Evolutionary conservation across 2,888 invertebrate genomes (phyloP).

Genomic region (Nephrotoma appendiculata): DNA sequence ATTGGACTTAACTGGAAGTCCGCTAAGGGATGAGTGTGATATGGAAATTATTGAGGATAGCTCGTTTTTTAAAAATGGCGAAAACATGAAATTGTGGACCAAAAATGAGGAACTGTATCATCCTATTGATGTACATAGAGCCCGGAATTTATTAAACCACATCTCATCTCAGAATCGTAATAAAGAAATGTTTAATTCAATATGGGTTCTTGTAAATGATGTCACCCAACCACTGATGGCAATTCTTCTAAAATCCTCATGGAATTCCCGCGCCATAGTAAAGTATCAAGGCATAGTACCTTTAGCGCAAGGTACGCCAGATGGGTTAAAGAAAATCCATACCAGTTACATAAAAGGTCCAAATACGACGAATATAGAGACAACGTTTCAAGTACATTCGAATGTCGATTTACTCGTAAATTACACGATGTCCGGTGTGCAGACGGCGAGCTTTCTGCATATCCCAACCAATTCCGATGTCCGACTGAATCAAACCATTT

Average conservation of each 20-base stretch:
- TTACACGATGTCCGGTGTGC: neutral
- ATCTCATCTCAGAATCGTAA: neutral
- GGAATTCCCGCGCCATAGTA: neutral
- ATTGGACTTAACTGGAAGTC: neutral
- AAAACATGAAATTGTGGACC: neutral
- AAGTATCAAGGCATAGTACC: neutral
- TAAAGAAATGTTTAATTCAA: neutral
- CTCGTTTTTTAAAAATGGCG: neutral
- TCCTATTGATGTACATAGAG: neutral
- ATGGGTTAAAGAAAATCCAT: neutral
- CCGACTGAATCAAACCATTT: neutral
- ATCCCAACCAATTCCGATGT: neutral
- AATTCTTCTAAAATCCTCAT: neutral
- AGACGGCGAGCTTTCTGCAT: neutral
- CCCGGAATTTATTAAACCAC: neutral
- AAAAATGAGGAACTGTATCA: neutral
- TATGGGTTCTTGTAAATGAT: neutral
- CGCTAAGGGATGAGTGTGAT: neutral
- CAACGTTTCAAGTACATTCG: neutral
- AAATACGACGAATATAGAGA: neutral
- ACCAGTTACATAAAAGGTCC: neutral
- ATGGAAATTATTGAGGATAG: neutral
- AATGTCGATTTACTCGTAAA: neutral
- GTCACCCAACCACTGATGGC: neutral
- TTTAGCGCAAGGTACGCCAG: neutral